Evolutionary conservation across 2,797 vertebrate genomes (phyloP).

Genomic region (Poliocrania exsul): DNA sequence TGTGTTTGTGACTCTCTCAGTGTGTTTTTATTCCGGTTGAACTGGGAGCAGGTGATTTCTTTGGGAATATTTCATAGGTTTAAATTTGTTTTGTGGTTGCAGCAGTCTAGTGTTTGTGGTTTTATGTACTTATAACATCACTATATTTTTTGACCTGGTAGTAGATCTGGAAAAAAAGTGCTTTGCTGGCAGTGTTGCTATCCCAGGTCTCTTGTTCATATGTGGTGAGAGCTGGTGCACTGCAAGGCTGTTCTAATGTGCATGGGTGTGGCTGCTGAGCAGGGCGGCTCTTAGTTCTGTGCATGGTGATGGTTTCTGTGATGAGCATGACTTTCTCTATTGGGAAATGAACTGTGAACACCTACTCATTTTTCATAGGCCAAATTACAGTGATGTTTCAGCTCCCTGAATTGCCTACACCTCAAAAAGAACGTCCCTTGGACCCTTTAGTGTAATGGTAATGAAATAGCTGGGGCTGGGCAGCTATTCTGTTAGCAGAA

Average conservation of each 20-base stretch:
- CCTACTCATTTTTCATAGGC: conserved; percentile 66
- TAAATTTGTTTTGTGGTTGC: not conserved
- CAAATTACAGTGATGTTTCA: conserved; percentile 57
- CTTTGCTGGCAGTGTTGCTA: not conserved
- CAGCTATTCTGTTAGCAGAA: conserved; percentile 2
- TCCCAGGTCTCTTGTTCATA: not conserved
- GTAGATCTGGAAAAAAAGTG: not conserved
- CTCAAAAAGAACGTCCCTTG: conserved; percentile 31
- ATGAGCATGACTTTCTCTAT: conserved; percentile 54
- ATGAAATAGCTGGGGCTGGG: conserved; percentile 47
- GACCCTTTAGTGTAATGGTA: conserved; percentile 36
- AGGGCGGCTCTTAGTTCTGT: conserved; percentile 3
- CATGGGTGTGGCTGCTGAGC: conserved; percentile 49
- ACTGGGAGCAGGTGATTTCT: not conserved
- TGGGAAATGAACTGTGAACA: conserved; percentile 69
- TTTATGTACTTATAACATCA: not conserved
- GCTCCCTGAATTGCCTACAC: conserved; percentile 45
- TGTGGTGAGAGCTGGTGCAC: not conserved
- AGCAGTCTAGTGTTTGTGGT: not conserved
- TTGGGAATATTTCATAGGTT: not conserved
- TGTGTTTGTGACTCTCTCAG: not conserved
- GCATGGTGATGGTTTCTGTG: conserved; percentile 36
- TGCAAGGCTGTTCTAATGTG: not conserved
- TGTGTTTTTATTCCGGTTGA: not conserved
- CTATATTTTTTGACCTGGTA: not conserved